Evolutionary conservation across 2,888 invertebrate species (phyloP), one percentile per base, ranked within the genome.

Genomic region (Barypeithes pellucidus): DNA sequence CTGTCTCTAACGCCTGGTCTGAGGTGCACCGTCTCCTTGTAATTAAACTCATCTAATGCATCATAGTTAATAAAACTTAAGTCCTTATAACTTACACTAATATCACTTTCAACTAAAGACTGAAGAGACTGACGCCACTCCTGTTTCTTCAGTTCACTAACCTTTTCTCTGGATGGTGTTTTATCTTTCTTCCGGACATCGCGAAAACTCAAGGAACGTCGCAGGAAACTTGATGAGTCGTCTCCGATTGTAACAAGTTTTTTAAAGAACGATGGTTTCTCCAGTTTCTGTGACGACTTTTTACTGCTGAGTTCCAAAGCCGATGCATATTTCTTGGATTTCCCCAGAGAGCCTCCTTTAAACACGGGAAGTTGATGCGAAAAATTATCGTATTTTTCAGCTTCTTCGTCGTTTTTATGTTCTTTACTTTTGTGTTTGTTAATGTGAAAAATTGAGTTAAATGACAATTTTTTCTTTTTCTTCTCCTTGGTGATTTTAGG

Each of bases 41-140:
- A 85, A 66, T 77, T 80, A 65, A 88, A 88, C 68, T 86, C 85
- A 76, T 88, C 88, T 70, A 89, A 85, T 69, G 86, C 87, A 77
- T 89, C 89, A 76, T 89, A 89, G 80, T 89, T 87, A 52, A 89
- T 87, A 80, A 88, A 89, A 79, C 89, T 88, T 81, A 89, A 85
- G 77, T 89, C 89, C 73, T 88, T 87, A 80, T 89, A 89, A 81
- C 89, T 89, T 75, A 89, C 88, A 85, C 87, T 87, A 47, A 86
- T 86, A 78, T 89, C 89, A 69, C 86, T 88, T 76, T 89, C 89
- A 62, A 89, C 88, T 73, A 89, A 80, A 9, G 87, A 88, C 76
- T 88, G 87, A 73, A 89, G 77, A 0, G 89, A 89, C 14, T 88
- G 88, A 36, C 87, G 87, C 89, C 89, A 89, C 81, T 82, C 85